Conservation (phyloP, 2,888 invertebrate genomes). For the Drosophila rellima region DNA sequence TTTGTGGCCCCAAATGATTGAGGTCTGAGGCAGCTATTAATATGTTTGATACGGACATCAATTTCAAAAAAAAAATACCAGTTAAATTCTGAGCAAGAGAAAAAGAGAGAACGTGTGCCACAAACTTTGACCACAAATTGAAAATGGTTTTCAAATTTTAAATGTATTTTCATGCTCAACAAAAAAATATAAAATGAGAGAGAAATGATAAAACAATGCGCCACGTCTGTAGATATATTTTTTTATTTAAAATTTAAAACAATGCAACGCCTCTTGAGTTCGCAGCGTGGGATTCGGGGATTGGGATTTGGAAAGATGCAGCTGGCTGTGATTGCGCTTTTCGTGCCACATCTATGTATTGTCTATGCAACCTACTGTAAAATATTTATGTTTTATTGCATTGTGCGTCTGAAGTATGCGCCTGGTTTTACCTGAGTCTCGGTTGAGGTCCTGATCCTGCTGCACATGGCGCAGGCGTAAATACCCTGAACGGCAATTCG, state of each 20-base stretch:
- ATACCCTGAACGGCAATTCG: slow-evolving; percentile 47
- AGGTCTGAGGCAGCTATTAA: slow-evolving; percentile 74
- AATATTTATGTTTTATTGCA: slow-evolving; percentile 59
- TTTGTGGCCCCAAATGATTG: slow-evolving; percentile 61
- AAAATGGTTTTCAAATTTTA: slow-evolving; percentile 72
- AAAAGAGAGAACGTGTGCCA: slow-evolving; percentile 1
- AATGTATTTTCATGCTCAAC: slow-evolving; percentile 73
- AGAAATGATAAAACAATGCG: slow-evolving; percentile 40
- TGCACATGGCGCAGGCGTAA: slow-evolving; percentile 62
- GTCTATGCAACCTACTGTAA: slow-evolving; percentile 33
- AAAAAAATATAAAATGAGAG: slow-evolving; percentile 9
- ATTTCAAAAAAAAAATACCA: slow-evolving; percentile 51
- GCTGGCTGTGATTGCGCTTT: slow-evolving; percentile 54
- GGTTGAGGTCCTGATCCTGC: slow-evolving; percentile 35
- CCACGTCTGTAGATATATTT: slow-evolving; percentile 18
- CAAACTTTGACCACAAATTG: slow-evolving; percentile 43
- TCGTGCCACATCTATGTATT: slow-evolving; percentile 52
- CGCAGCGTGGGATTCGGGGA: slow-evolving; percentile 63
- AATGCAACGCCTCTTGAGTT: slow-evolving; percentile 71
- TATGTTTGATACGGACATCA: slow-evolving; percentile 76
- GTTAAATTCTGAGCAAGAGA: slow-evolving; percentile 18
- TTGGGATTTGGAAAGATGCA: slow-evolving; percentile 22
- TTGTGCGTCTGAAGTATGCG: slow-evolving; percentile 57
- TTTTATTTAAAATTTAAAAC: slow-evolving; percentile 43
- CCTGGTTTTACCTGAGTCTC: slow-evolving; percentile 59